phyloP scores from a whole-genome alignment of 2,797 vertebrate genomes.

The Austrolebias charrua region DNA sequence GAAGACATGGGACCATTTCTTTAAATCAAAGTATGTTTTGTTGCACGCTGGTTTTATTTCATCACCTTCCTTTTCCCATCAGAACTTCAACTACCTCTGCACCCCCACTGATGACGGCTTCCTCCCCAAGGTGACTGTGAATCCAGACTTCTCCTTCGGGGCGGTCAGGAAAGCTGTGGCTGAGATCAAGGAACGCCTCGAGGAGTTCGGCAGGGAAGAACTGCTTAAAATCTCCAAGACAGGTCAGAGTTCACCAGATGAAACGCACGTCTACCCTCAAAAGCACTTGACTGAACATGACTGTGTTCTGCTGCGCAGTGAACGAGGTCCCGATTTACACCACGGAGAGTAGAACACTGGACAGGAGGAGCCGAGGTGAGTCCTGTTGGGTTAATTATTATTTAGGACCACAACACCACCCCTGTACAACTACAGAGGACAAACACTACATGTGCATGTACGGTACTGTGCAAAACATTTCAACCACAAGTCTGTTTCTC shows the following conservation, averaged over 20 bases:
- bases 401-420: background rate
- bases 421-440: background rate
- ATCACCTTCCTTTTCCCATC: slow-evolving; percentile 12
- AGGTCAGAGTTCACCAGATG: slow-evolving; percentile 63
- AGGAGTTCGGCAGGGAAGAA: slow-evolving; percentile 82
- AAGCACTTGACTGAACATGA: background rate
- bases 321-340: slow-evolving; percentile 84
- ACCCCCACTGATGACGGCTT: slow-evolving; percentile 83
- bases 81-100: slow-evolving; percentile 87
- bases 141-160: slow-evolving; percentile 82
- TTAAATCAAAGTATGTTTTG: background rate
- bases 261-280: background rate
- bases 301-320: slow-evolving; percentile 63
- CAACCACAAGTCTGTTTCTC: too few relatives aligned
- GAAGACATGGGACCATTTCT: background rate
- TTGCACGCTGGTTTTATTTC: background rate
- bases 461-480: background rate
- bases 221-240: slow-evolving; percentile 81
- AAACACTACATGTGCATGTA: background rate
- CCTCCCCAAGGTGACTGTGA: slow-evolving; percentile 79
- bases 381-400: slow-evolving; percentile 40
- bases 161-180: slow-evolving; percentile 81
- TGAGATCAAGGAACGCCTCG: slow-evolving; percentile 81
- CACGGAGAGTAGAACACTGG: slow-evolving; percentile 77
- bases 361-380: slow-evolving; percentile 80